Evolutionary conservation across 1,140 invertebrate genomes (phyloP).

Genomic region (Eulimnadia texana): DNA sequence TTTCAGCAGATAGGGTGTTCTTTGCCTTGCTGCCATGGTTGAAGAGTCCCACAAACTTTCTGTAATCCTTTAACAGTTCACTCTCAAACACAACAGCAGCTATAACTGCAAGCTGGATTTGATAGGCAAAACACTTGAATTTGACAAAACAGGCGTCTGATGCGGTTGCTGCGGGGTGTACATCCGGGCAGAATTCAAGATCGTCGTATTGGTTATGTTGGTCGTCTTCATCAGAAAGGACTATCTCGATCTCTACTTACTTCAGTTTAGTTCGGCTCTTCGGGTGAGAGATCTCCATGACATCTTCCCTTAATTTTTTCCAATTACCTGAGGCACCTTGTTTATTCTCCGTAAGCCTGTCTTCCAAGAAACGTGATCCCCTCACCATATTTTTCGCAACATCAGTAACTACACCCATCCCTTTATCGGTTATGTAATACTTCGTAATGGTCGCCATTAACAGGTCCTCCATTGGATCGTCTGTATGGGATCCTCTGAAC

Average conservation of each 20-base stretch:
- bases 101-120: neutral
- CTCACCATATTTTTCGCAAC: neutral
- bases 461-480: neutral
- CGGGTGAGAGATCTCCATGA: no score
- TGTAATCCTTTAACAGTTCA: neutral
- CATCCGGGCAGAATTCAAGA: no score
- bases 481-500: neutral
- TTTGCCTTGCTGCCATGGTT: neutral
- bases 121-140: neutral
- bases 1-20: neutral
- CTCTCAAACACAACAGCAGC: neutral
- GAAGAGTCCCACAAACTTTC: neutral
- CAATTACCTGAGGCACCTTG: no score
- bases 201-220: neutral
- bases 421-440: neutral
- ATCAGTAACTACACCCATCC: neutral
- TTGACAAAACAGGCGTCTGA: no score
- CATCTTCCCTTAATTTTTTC: no score
- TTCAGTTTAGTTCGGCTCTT: no score
- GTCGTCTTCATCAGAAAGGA: neutral
- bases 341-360: no score
- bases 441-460: neutral
- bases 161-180: no score
- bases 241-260: no score
- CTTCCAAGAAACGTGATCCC: neutral